Evolutionary conservation across 2,888 invertebrate species (phyloP).

Genomic region (Pristionchus maxplancki): DNA sequence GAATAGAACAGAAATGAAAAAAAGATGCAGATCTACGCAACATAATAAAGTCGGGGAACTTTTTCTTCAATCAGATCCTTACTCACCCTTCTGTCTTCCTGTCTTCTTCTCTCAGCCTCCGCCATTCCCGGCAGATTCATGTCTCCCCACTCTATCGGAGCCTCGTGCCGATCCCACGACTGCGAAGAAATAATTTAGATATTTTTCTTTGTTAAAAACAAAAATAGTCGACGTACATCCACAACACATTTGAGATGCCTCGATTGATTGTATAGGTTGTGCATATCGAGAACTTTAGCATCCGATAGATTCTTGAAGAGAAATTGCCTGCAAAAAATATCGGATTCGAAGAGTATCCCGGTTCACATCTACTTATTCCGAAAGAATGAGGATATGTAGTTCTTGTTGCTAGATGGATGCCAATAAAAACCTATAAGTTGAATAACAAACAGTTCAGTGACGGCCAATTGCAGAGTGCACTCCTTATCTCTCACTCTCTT

Average conservation of each 20-base stretch:
- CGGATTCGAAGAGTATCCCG: not conserved
- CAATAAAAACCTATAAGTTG: not conserved
- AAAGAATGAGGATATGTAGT: no score
- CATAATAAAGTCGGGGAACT: no score
- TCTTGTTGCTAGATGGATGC: no score
- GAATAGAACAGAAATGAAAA: not conserved
- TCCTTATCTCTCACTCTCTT: not conserved
- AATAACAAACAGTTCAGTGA: not conserved
- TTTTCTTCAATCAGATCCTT: no score
- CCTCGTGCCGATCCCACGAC: not conserved
- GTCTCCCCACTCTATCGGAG: not conserved
- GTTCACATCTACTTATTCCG: not conserved
- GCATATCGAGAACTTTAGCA: conserved; percentile 7
- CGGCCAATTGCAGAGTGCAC: not conserved
- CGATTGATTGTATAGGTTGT: not conserved
- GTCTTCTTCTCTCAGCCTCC: not conserved
- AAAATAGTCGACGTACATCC: not conserved
- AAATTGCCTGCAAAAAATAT: not conserved
- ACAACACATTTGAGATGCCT: not conserved
- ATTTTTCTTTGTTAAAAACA: not conserved
- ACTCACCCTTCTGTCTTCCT: not conserved
- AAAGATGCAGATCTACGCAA: not conserved
- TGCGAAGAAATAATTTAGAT: not conserved
- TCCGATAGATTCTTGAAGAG: conserved; percentile 9
- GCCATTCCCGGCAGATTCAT: not conserved